phyloP scores from a whole-genome alignment of 2,888 invertebrate species.

The Rapana venosa region DNA sequence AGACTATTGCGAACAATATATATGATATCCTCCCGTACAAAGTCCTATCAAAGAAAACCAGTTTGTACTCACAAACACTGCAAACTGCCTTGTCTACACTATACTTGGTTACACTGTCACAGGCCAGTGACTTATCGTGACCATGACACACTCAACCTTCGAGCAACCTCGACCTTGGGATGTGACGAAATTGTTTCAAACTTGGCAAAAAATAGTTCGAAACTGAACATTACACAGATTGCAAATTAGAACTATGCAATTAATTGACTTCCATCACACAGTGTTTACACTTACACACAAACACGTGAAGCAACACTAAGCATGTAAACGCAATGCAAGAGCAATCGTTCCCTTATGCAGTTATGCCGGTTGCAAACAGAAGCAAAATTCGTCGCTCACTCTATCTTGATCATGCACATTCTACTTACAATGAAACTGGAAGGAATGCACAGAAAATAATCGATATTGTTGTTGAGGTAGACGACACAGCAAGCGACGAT shows the following conservation, averaged over 20 bases:
- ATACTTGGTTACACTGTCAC: neutral
- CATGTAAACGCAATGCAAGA: neutral
- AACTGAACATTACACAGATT: neutral
- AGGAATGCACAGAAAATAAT: neutral
- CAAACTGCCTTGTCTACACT: no score
- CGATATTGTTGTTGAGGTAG: neutral
- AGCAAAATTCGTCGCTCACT: neutral
- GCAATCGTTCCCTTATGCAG: neutral
- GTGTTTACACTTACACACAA: no score
- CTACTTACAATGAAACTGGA: neutral
- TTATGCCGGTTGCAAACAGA: neutral
- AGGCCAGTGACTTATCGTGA: neutral
- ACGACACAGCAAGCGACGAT: constrained; percentile 4
- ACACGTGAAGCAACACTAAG: no score
- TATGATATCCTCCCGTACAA: no score
- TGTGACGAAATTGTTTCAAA: neutral
- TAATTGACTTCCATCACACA: neutral
- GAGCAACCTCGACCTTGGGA: neutral
- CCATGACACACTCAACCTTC: neutral
- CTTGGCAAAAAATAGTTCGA: neutral
- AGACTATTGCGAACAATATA: no score
- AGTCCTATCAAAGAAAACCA: no score
- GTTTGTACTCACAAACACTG: no score
- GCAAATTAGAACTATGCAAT: neutral
- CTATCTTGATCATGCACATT: neutral